These are phyloP conservation scores for Epizoanthus fatuus DNA, from an alignment of 92 coral and sea anemone species.

Conservation along the genomic window DNA sequence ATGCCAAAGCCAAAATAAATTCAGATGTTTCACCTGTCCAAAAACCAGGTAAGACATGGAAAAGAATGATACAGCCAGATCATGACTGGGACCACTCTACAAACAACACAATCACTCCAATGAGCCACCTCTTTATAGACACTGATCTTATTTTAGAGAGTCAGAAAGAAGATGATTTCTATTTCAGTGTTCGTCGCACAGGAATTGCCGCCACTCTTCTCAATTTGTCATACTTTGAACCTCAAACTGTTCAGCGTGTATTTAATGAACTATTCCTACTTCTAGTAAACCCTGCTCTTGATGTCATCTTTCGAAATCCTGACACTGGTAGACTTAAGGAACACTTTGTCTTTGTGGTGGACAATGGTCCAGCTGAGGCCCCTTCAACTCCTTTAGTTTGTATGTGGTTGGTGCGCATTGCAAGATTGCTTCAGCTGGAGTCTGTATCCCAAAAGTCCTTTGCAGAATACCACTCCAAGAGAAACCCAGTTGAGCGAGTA, in stretches of 20 bases:
- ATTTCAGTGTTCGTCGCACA: background rate
- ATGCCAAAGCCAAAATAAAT: constrained; percentile 74
- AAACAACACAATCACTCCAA: constrained; percentile 66
- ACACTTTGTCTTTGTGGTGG: constrained; percentile 50
- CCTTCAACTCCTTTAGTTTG: constrained; percentile 33
- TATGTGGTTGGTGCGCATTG: too few species aligned
- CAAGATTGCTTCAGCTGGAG: too few species aligned
- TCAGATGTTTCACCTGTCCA: constrained; percentile 78
- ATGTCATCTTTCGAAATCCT: constrained; percentile 4
- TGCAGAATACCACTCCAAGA: constrained; percentile 49
- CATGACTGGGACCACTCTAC: constrained; percentile 65
- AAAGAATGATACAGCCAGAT: constrained; percentile 50
- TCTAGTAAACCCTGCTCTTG: background rate
- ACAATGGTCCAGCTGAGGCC: constrained; percentile 62
- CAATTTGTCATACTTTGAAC: background rate
- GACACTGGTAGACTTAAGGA: background rate
- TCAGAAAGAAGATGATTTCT: background rate
- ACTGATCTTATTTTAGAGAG: too few species aligned
- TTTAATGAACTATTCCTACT: constrained; percentile 35
- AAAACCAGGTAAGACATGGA: constrained; percentile 78
- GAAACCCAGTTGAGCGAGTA: constrained; percentile 70
- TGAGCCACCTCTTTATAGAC: constrained; percentile 73
- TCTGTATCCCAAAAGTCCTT: constrained; percentile 55
- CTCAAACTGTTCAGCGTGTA: constrained; percentile 2
- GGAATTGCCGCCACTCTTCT: background rate